These are phyloP conservation scores for Formica exsecta DNA, from an alignment of 1,140 invertebrate species.

Conservation along the genomic window DNA sequence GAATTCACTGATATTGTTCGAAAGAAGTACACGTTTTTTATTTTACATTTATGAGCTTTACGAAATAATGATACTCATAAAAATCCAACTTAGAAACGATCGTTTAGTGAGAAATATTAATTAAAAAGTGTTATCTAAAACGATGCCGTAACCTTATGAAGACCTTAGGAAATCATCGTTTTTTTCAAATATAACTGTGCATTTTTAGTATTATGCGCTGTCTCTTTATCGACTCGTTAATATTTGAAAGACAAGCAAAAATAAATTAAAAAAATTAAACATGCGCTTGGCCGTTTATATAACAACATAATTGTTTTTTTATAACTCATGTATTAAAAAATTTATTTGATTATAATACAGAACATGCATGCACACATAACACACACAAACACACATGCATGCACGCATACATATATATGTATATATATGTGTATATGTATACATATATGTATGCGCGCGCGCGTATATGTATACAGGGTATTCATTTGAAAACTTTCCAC, in stretches of 20 bases:
- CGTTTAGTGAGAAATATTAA: background rate
- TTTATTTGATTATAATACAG: too few relatives aligned
- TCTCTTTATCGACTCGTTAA: background rate
- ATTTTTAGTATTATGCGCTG: background rate
- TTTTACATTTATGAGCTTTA: background rate
- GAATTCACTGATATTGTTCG: background rate
- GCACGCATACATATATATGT: too few relatives aligned
- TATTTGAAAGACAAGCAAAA: slow-evolving; percentile 33
- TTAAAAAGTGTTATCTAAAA: slow-evolving; percentile 17
- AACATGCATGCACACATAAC: too few relatives aligned
- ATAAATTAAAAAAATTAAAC: background rate
- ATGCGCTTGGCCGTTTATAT: background rate
- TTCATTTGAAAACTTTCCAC: too few relatives aligned
- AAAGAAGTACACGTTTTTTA: background rate
- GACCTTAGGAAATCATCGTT: background rate
- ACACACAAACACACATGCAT: too few relatives aligned
- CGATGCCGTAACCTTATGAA: background rate
- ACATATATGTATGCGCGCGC: too few relatives aligned
- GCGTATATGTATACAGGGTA: too few relatives aligned
- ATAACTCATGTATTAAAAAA: background rate
- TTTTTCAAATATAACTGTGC: background rate
- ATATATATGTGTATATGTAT: too few relatives aligned
- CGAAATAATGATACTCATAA: background rate
- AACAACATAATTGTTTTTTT: slow-evolving; percentile 20
- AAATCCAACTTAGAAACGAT: background rate